These are phyloP conservation scores for Lithophane semibrunnea DNA, from an alignment of 2,888 invertebrate genomes.

Conservation along the genomic window DNA sequence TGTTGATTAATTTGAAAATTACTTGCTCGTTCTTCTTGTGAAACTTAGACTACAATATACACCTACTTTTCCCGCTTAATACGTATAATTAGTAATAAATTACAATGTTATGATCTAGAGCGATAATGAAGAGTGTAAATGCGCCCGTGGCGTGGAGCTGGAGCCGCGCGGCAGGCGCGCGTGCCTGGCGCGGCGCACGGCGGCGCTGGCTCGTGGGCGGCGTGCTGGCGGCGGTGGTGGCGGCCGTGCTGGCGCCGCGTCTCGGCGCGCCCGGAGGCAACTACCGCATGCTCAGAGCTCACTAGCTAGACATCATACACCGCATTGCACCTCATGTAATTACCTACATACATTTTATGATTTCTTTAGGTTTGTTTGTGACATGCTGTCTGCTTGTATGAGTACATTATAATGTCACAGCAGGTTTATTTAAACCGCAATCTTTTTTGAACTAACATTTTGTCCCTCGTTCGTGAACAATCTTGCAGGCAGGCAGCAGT, in stretches of 20 bases:
- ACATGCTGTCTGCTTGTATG: slow-evolving; percentile 30
- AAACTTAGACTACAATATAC: background rate
- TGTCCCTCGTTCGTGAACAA: background rate
- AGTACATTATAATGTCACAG: background rate
- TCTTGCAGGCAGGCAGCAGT: slow-evolving; percentile 19
- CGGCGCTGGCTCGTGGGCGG: slow-evolving; percentile 82
- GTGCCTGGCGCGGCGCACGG: slow-evolving; percentile 72
- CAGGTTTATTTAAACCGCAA: background rate
- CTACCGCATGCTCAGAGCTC: slow-evolving; percentile 79
- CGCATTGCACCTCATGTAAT: slow-evolving; percentile 86
- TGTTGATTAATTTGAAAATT: background rate
- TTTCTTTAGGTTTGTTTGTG: slow-evolving; percentile 20
- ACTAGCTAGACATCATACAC: slow-evolving; percentile 81
- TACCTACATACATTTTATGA: slow-evolving; percentile 56
- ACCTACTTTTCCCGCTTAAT: too few species aligned
- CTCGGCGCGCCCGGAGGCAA: slow-evolving; percentile 87
- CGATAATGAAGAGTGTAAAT: background rate
- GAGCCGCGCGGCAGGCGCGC: slow-evolving; percentile 19
- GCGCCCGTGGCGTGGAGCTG: slow-evolving; percentile 7
- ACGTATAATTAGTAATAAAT: background rate
- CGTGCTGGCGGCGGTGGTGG: slow-evolving; percentile 76
- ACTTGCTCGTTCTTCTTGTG: background rate
- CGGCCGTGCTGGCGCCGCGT: slow-evolving; percentile 80
- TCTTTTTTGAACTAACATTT: background rate
- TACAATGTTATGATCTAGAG: background rate